phyloP scores from a whole-genome alignment of 2,113 vertebrate genomes.

The Acrocephalus kingi region DNA sequence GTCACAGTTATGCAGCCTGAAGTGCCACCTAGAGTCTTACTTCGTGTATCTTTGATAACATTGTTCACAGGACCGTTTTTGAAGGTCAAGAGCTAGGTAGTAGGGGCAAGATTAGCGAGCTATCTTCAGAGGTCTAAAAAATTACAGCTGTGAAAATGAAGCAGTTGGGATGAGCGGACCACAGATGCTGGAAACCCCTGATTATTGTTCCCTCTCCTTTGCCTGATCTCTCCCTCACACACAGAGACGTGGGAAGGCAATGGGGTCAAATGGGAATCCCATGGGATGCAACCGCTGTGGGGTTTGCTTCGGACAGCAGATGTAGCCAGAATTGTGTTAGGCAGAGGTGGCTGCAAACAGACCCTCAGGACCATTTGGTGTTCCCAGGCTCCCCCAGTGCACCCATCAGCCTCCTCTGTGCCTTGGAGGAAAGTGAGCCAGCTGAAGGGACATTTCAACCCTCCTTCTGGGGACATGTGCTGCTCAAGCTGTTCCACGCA shows the following conservation, averaged over 20 bases:
- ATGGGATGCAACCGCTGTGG: accelerated
- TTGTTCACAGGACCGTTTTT: not conserved
- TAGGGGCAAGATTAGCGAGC: not conserved
- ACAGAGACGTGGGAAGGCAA: not conserved
- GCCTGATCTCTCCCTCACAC: not conserved
- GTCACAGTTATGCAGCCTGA: conserved; percentile 53
- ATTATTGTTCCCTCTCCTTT: not conserved
- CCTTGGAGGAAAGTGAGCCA: not conserved
- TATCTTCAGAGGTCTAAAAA: not conserved
- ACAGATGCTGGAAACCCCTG: accelerated
- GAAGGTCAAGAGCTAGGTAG: conserved; percentile 10
- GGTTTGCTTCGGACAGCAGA: not conserved
- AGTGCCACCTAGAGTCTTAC: conserved; percentile 67
- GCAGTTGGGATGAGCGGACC: not conserved
- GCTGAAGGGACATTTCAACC: not conserved
- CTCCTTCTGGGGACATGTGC: not conserved
- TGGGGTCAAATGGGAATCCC: not conserved
- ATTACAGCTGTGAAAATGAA: not conserved
- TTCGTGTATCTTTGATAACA: not conserved
- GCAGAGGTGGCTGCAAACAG: not conserved
- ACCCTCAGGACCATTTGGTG: not conserved
- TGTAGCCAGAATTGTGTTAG: accelerated
- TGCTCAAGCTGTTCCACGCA: not conserved
- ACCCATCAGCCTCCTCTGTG: not conserved
- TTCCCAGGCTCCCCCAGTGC: not conserved